Evolutionary conservation across 2,797 vertebrate species (phyloP).

Genomic region (Sebastiscus tertius): DNA sequence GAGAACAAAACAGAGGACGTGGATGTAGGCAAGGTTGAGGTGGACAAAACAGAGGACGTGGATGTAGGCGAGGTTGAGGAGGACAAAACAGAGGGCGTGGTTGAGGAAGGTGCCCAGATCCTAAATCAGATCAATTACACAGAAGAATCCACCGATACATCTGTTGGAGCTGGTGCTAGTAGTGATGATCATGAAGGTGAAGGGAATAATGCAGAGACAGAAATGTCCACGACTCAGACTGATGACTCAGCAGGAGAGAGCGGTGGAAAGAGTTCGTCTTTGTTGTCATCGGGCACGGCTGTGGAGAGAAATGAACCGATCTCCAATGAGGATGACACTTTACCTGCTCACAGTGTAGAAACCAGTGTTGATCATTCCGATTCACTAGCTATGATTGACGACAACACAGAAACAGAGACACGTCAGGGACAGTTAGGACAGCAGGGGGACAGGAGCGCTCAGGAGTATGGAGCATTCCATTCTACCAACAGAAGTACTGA

Average conservation of each 20-base stretch:
- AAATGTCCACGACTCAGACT: background rate
- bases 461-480: background rate
- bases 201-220: background rate
- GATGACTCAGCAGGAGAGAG: constrained; percentile 5
- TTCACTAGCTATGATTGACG: background rate
- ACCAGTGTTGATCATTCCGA: background rate
- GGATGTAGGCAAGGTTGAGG: background rate
- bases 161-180: background rate
- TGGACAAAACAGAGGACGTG: background rate
- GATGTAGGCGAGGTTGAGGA: background rate
- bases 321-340: background rate
- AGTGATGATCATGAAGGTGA: background rate
- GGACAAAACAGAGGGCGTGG: background rate
- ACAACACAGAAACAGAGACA: background rate
- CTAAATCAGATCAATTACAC: background rate
- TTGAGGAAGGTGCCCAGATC: background rate
- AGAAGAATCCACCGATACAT: background rate
- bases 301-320: background rate
- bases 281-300: background rate
- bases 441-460: background rate
- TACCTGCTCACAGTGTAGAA: background rate
- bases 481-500: background rate
- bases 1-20: background rate
- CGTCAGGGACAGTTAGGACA: background rate
- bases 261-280: background rate